Percentiles rank a stretch among this genome's conserved stretches.
These are phyloP conservation scores for Linepithema humile DNA, from an alignment of 1,140 invertebrate genomes.

Conservation along the genomic window DNA sequence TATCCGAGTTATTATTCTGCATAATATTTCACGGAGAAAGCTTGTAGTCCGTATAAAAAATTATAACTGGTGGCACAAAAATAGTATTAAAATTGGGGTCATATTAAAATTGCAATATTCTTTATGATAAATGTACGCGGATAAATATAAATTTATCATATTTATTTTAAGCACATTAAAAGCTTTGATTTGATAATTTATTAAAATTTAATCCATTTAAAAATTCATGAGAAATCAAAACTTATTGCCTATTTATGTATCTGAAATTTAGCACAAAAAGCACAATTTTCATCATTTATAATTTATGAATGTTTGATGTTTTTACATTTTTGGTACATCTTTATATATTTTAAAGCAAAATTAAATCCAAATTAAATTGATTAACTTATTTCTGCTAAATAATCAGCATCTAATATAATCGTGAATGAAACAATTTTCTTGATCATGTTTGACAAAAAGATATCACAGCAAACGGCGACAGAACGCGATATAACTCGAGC, in stretches of 20 bases:
- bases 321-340: not conserved
- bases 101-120: slow-evolving; percentile 1
- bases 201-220: not conserved
- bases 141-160: not conserved
- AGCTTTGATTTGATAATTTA: not conserved
- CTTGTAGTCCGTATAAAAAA: not conserved
- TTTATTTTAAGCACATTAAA: not conserved
- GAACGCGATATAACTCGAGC: slow-evolving; percentile 64
- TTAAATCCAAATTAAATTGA: not conserved
- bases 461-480: slow-evolving; percentile 40
- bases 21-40: slow-evolving; percentile 17
- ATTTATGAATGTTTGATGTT: not conserved
- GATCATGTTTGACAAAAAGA: slow-evolving; percentile 39
- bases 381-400: not conserved
- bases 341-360: not conserved
- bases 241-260: slow-evolving; percentile 11
- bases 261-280: not conserved
- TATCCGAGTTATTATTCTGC: slow-evolving; percentile 2
- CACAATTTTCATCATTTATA: not conserved
- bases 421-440: slow-evolving; percentile 60
- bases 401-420: not conserved
- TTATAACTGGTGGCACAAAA: not conserved
- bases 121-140: not conserved
- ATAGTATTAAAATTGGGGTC: not conserved
- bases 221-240: not conserved